Percentiles rank a stretch among this genome's conserved stretches.
Conservation (phyloP, 1,140 invertebrate genomes). For the Brachionus asplanchnoidis region DNA sequence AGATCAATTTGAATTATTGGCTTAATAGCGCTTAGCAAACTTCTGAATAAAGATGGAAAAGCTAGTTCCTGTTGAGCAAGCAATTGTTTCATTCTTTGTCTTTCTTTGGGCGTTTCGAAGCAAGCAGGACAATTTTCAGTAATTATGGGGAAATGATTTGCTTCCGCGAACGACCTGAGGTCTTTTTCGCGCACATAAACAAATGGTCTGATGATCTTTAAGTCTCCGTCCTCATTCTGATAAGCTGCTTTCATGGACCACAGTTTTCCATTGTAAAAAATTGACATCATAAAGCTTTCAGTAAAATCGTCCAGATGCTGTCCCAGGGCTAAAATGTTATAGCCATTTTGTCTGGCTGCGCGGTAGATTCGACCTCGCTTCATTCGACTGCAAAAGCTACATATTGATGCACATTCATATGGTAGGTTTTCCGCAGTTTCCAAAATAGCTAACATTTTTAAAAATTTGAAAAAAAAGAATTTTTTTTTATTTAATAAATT, state of each 20-base stretch:
- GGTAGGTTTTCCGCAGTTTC: conserved; percentile 56
- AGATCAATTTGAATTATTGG: conserved; percentile 66
- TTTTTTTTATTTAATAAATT: not conserved
- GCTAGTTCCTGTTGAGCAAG: conserved; percentile 70
- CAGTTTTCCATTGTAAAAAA: conserved; percentile 73
- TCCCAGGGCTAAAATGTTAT: conserved; percentile 77
- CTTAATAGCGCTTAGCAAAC: conserved; percentile 65
- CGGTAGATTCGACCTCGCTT: conserved; percentile 70
- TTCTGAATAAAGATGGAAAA: conserved; percentile 67
- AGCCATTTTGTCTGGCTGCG: conserved; percentile 69
- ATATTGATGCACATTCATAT: conserved; percentile 61
- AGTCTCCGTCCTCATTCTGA: conserved; percentile 65
- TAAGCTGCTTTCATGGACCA: conserved; percentile 78
- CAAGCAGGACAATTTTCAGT: conserved; percentile 63
- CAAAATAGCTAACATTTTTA: conserved; percentile 59
- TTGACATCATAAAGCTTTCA: conserved; percentile 74
- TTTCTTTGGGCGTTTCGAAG: conserved; percentile 65
- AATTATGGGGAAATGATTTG: conserved; percentile 65
- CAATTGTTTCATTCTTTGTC: conserved; percentile 66
- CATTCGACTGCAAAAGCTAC: conserved; percentile 64
- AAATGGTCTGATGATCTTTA: conserved; percentile 78
- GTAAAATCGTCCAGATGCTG: conserved; percentile 80
- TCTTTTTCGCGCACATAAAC: conserved; percentile 76
- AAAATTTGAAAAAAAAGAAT: conserved; percentile 40
- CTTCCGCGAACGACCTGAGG: conserved; percentile 66